Conservation (phyloP, 2,888 invertebrate genomes). For the Tethea ocularis region DNA sequence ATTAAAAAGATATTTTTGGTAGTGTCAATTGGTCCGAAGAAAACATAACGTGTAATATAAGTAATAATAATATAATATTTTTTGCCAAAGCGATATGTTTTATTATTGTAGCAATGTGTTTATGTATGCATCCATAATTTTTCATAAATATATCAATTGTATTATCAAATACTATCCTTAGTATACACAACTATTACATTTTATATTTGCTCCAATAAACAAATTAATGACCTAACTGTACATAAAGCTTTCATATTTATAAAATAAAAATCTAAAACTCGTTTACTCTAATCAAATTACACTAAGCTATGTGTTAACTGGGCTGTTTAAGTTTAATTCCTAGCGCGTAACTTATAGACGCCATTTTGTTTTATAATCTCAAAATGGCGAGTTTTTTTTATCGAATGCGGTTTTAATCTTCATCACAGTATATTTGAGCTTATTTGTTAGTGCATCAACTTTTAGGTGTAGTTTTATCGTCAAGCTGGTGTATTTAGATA, state of each 20-base stretch:
- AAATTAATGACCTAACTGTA: conserved; percentile 76
- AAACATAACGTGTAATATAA: neutral
- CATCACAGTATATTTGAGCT: conserved; percentile 69
- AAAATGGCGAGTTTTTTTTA: conserved; percentile 58
- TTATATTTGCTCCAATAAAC: conserved; percentile 66
- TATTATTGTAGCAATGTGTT: conserved; percentile 78
- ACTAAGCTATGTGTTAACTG: conserved; percentile 76
- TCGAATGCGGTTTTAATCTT: conserved; percentile 53
- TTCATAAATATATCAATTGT: conserved; percentile 63
- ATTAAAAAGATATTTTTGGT: too few species aligned
- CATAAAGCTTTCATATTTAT: conserved; percentile 72
- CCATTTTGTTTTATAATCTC: conserved; percentile 55
- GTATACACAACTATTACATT: conserved; percentile 72
- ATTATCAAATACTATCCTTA: conserved; percentile 81
- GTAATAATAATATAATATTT: conserved; percentile 49
- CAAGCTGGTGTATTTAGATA: conserved; percentile 5
- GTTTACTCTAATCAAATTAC: conserved; percentile 67
- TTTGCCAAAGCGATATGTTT: conserved; percentile 82
- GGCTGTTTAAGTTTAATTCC: conserved; percentile 56
- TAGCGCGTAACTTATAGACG: conserved; percentile 46
- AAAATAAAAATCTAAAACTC: conserved; percentile 79
- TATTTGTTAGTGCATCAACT: conserved; percentile 49
- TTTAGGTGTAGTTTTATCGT: neutral
- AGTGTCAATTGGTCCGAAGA: neutral
- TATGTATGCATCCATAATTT: conserved; percentile 64